Percentiles rank a stretch among this genome's conserved stretches.
These are phyloP conservation scores for Catocala fraxini DNA, from an alignment of 2,888 invertebrate genomes.

Conservation along the genomic window DNA sequence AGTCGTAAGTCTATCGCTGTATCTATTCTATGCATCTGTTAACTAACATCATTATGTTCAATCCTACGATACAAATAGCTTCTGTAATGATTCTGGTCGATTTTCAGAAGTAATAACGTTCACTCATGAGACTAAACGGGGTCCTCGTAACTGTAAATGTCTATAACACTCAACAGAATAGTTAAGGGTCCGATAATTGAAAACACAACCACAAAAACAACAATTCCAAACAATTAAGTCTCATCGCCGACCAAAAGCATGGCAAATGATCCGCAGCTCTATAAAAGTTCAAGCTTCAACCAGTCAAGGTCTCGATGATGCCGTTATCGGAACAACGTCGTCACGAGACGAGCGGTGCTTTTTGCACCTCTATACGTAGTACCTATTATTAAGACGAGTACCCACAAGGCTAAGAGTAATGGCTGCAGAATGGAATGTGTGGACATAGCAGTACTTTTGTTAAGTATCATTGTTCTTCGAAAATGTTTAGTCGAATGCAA, in stretches of 20 bases:
- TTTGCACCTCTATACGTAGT: slow-evolving; percentile 42
- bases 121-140: too few species aligned
- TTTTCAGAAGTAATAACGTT: too few species aligned
- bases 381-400: slow-evolving; percentile 4
- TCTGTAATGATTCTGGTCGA: too few species aligned
- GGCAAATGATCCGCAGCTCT: slow-evolving; percentile 60
- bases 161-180: neutral
- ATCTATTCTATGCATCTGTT: too few species aligned
- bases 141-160: too few species aligned
- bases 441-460: too few species aligned
- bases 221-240: slow-evolving; percentile 16
- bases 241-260: slow-evolving; percentile 45
- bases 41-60: too few species aligned
- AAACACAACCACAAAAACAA: slow-evolving; percentile 10
- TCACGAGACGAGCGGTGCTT: slow-evolving; percentile 74
- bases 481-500: too few species aligned
- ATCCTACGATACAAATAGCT: too few species aligned
- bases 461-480: too few species aligned
- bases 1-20: too few species aligned
- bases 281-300: slow-evolving; percentile 68
- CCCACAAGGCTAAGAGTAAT: neutral
- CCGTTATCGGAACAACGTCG: slow-evolving; percentile 83
- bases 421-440: too few species aligned
- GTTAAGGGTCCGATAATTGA: slow-evolving; percentile 1
- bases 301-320: slow-evolving; percentile 77